Conservation (phyloP, 2,888 invertebrate genomes). For the Terebella lapidaria region DNA sequence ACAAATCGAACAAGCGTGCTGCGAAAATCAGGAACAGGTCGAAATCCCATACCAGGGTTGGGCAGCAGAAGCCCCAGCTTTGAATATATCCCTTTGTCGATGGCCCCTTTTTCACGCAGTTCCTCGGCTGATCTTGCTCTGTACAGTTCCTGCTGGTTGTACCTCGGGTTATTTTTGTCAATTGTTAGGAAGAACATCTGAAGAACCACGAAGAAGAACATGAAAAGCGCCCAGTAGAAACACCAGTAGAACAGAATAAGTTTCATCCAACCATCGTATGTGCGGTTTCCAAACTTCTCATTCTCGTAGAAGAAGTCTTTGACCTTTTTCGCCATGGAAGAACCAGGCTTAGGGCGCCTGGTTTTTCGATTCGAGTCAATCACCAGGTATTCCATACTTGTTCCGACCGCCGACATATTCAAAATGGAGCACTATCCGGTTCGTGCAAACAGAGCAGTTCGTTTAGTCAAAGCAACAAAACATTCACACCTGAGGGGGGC, state of each 20-base stretch:
- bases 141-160: neutral
- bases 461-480: too few relatives aligned
- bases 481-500: too few relatives aligned
- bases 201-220: neutral
- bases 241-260: neutral
- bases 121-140: neutral
- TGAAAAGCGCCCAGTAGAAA: neutral
- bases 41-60: constrained; percentile 15
- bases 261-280: neutral
- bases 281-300: neutral
- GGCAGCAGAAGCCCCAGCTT: neutral
- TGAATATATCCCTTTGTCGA: neutral
- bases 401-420: too few relatives aligned
- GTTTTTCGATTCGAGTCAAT: neutral
- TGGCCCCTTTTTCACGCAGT: neutral
- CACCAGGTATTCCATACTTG: neutral
- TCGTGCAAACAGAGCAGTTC: too few relatives aligned
- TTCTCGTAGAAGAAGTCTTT: neutral
- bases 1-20: constrained; percentile 94
- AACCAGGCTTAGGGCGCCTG: too few relatives aligned
- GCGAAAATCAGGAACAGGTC: constrained; percentile 86
- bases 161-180: neutral
- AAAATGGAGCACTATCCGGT: too few relatives aligned
- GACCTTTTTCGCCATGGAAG: neutral
- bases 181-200: neutral